Conservation (phyloP, 1,140 invertebrate species). For the Drosophila insularis region DNA sequence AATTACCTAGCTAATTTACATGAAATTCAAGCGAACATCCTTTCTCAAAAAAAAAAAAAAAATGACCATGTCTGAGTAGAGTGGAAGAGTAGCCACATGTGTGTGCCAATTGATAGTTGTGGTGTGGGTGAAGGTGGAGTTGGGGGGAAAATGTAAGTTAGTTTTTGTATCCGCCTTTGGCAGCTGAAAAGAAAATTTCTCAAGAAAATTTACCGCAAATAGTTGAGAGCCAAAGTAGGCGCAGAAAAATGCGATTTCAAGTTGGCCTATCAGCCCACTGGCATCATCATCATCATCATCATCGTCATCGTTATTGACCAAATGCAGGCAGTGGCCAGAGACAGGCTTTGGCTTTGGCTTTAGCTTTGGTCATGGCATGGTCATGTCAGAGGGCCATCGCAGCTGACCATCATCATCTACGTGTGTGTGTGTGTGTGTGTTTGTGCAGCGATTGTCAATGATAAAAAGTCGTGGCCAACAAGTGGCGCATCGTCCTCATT, state of each 20-base stretch:
- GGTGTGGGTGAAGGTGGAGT: too few relatives aligned
- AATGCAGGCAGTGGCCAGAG: conserved; percentile 10
- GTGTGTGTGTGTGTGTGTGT: neutral
- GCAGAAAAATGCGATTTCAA: conserved; percentile 64
- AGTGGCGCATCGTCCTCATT: conserved; percentile 75
- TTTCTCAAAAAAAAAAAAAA: conserved; percentile 31
- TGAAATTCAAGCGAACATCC: conserved; percentile 69
- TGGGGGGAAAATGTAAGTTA: neutral
- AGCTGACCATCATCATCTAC: conserved; percentile 67
- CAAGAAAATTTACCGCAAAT: conserved; percentile 67
- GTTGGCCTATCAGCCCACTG: conserved; percentile 72
- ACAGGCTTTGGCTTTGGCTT: conserved; percentile 32
- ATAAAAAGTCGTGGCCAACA: conserved; percentile 76
- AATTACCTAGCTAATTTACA: conserved; percentile 74
- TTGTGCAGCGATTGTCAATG: conserved; percentile 61
- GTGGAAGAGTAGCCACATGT: too few relatives aligned
- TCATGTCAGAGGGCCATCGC: conserved; percentile 77
- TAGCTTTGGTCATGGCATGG: conserved; percentile 52
- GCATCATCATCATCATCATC: conserved; percentile 61
- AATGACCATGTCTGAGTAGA: conserved; percentile 13
- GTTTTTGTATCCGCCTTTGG: conserved; percentile 2
- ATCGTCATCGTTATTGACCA: conserved; percentile 10
- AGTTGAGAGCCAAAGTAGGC: conserved; percentile 71
- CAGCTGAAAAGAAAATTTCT: conserved; percentile 46
- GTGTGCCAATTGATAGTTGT: neutral